Evolutionary conservation across 64 coral and sea anemone genomes (phyloP), one percentile per base, ranked within the genome.

Genomic region (Catalaphyllia jardinei): DNA sequence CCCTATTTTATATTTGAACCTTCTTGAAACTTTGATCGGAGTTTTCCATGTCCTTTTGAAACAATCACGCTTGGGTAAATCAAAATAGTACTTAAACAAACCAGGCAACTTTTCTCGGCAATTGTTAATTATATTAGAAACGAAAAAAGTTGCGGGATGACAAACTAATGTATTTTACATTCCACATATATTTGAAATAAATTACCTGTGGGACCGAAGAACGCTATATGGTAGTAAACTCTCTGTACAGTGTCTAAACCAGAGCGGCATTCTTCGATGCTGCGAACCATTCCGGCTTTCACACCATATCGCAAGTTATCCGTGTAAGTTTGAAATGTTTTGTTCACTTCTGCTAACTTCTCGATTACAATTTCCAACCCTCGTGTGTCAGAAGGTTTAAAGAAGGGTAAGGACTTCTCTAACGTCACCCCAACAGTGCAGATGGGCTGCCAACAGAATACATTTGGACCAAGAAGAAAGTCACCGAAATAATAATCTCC

Each of bases 231-330:
- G n/a, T 89, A 65, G 31, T 79, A 93, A 10, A 24, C 72, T 51
- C 90, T 74, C n/a, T 91, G 90, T 0, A 97, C 74, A 8, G 95
- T 79, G 14, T 86, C 75, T 10, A 93, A 52, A 16, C 95, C 95
- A 1, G 95, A 84, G 19, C 74, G 57, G 24, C 95, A 97, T 80
- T 97, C 95, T 20, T 97, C 88, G 0, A 77, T 59, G 10, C 88
- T 91, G 2, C 95, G 91, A 4, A 97, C 91, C 92, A 97, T 93
- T 64, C 95, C 95, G 11, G 95, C 91, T 64, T 91, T 69, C 54
- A 97, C 75, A 2, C 94, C 94, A 10, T 62, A 83, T 31, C 67
- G 90, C 24, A 96, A 46, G 71, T 96, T 96, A 3, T 74, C 88
- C 4, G 76, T 94, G 13, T 93, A 96, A 50, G 20, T 87, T 14